These are phyloP conservation scores for Mastigias papua DNA, from an alignment of 30 jellyfish, hydroid and myxozoan species.

Conservation along the genomic window DNA sequence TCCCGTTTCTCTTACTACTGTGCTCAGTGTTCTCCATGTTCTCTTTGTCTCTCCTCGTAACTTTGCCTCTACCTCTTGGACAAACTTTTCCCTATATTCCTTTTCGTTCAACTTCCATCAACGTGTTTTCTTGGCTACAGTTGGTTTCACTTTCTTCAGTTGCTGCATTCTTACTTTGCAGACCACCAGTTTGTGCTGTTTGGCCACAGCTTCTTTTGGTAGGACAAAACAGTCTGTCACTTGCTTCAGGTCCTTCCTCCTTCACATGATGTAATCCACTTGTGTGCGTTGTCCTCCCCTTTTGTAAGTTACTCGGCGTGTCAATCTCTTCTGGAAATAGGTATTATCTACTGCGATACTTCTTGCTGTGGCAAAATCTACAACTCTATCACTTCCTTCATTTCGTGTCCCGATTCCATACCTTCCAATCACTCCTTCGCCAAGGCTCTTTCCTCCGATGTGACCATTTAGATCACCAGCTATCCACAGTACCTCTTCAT, in stretches of 20 bases:
- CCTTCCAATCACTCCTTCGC: too few relatives aligned
- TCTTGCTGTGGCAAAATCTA: constrained; percentile 13
- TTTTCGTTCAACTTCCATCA: constrained; percentile 23
- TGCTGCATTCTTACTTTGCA: neutral
- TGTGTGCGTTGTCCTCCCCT: constrained; percentile 17
- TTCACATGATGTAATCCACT: constrained; percentile 13
- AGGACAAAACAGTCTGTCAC: neutral
- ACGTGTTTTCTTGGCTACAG: neutral
- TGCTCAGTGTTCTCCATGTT: neutral
- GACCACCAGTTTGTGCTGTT: neutral
- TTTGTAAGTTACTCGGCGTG: neutral
- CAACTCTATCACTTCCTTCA: constrained; percentile 7
- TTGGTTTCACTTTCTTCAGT: neutral
- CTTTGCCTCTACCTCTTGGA: constrained; percentile 3
- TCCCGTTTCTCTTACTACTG: neutral
- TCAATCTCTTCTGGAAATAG: constrained; percentile 6
- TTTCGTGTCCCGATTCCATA: too few relatives aligned
- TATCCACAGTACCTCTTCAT: too few relatives aligned
- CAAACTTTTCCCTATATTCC: constrained; percentile 1
- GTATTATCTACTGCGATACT: neutral
- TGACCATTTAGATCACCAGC: too few relatives aligned
- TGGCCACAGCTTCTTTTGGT: constrained; percentile 17
- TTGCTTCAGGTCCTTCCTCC: constrained; percentile 11
- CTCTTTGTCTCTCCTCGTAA: neutral
- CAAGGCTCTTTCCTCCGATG: too few relatives aligned